Evolutionary conservation across 2,113 vertebrate genomes (phyloP), one percentile per base, ranked within the genome.

Genomic region (Apteryx owenii): DNA sequence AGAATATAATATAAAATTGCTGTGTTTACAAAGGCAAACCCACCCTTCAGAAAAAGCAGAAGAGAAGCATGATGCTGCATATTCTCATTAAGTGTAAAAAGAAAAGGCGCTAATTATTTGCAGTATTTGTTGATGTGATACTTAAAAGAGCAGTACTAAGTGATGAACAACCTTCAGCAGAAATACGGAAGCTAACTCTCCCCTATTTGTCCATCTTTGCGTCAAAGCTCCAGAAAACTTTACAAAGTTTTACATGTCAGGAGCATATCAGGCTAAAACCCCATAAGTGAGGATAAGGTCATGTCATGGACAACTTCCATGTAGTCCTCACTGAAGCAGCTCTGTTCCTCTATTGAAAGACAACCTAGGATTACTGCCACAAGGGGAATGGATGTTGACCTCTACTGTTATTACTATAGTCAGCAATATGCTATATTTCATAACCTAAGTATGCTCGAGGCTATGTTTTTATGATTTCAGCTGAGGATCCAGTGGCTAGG

Each of bases 201-300:
- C 12, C 11, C 2, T 58, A 44, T 38, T 36, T 83, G 5, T 68
- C 22, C 56, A 17, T 71, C 5, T 83, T 76, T 33, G n/a, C 14
- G 36, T 60, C 60, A 89, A 72, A 62, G 4, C 21, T 46, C 44
- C 31, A 81, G n/a, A 23, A 87, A 70, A 36, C 4, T 22, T 60
- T 8, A n/a, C 11, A 78, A 53, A 78, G 29, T 66, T 77, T 65
- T 79, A 16, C 1, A 2, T 38, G 14, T 65, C 61, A 38, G 36
- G 36, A 40, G 14, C n/a, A 23, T 26, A 25, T 25, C 18, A 69
- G 12, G 58, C 14, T 23, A 36, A 85, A 90, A 82, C 2, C 25
- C 15, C 13, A 42, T 1, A 1, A 64, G 3, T 21, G 12, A 29
- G 2, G 5, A 18, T 62, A 44, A 6, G 68, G 4, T 71, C 50